A percentile compares a stretch with the other conserved stretches of the same genome.
Evolutionary conservation across 2,113 vertebrate species (phyloP).

Genomic region (Trochalopteron elliotii): DNA sequence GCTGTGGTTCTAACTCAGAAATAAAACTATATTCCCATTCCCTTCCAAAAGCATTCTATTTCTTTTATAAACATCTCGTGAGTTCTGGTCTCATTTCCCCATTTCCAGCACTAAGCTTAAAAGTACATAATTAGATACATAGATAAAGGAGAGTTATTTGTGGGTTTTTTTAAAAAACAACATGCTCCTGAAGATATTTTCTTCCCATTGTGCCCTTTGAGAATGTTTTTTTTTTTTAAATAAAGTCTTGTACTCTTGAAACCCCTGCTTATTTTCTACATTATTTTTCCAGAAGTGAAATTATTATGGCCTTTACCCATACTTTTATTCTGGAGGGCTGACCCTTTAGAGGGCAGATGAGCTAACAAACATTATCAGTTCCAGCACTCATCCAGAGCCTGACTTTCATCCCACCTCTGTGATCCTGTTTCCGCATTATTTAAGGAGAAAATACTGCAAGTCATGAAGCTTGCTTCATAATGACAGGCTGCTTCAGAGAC

Average conservation of each 20-base stretch:
- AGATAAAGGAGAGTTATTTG: background rate
- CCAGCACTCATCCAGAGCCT: background rate
- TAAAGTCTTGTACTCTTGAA: background rate
- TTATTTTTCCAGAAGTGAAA: background rate
- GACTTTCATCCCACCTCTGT: background rate
- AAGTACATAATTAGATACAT: background rate
- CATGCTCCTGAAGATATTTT: background rate
- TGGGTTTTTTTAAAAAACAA: background rate
- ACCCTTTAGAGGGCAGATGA: background rate
- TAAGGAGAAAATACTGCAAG: constrained; percentile 41
- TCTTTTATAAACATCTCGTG: background rate
- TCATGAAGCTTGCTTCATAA: constrained; percentile 24
- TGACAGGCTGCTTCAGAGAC: background rate
- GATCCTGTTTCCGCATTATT: background rate
- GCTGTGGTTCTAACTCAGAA: background rate
- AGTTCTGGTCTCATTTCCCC: background rate
- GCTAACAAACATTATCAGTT: background rate
- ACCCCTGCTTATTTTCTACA: background rate
- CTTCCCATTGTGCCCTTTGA: background rate
- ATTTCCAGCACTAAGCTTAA: background rate
- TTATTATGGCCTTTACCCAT: background rate
- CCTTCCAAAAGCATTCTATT: background rate
- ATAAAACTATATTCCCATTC: background rate
- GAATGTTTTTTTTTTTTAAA: background rate
- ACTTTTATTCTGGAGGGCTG: background rate